phyloP scores from a whole-genome alignment of 1,140 invertebrate genomes.

The Calliopsis andreniformis region DNA sequence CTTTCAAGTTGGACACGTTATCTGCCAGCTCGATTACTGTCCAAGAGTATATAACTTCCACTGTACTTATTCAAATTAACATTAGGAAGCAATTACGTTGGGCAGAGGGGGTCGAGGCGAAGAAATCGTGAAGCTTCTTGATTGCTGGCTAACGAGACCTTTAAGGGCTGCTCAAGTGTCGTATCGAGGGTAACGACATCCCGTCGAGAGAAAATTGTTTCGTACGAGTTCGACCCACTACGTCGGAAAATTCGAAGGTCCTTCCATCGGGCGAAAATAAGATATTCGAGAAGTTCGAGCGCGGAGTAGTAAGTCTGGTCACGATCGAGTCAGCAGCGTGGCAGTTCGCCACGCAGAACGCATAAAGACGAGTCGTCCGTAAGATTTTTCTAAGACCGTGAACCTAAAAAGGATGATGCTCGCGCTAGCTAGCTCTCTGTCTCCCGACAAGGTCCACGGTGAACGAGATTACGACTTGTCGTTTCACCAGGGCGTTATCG shows the following conservation, averaged over 20 bases:
- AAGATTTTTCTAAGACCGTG: not conserved
- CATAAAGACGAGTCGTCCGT: slow-evolving; percentile 35
- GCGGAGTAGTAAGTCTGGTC: not conserved
- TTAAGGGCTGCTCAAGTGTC: not conserved
- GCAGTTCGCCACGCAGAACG: slow-evolving; percentile 29
- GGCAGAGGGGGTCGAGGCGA: too few relatives aligned
- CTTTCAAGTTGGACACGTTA: too few relatives aligned
- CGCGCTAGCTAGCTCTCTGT: not conserved
- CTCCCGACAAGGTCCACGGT: slow-evolving; percentile 40
- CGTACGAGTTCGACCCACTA: not conserved
- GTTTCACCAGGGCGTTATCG: slow-evolving; percentile 52
- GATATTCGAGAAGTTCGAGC: not conserved
- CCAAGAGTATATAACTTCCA: too few relatives aligned
- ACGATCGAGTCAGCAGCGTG: slow-evolving; percentile 20
- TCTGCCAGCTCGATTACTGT: too few relatives aligned
- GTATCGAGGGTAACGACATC: not conserved
- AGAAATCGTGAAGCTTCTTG: not conserved
- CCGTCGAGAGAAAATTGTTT: not conserved
- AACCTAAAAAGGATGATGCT: not conserved
- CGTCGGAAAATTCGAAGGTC: not conserved
- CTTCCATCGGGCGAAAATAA: slow-evolving; percentile 6
- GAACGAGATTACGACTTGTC: slow-evolving; percentile 64
- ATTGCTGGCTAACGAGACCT: not conserved
- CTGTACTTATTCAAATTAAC: too few relatives aligned
- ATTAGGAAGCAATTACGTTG: too few relatives aligned